Conservation (phyloP, 2,888 invertebrate species). For the Cetonia aurata region DNA sequence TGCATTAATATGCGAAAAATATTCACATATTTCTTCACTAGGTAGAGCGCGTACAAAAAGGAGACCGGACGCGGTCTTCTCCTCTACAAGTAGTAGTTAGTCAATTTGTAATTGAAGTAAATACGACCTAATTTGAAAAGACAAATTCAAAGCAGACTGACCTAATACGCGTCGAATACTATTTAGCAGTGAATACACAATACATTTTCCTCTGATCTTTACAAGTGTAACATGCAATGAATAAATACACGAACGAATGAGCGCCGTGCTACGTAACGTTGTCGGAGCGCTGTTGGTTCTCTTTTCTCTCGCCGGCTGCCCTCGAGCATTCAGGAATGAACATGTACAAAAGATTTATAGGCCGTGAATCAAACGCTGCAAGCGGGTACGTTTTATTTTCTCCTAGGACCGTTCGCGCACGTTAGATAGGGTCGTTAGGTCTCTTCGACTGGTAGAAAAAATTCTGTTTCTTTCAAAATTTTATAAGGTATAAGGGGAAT, state of each 20-base stretch:
- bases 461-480: slow-evolving; percentile 10
- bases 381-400: slow-evolving; percentile 35
- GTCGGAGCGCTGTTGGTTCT: background rate
- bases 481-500: no score
- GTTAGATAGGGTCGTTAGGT: slow-evolving; percentile 26
- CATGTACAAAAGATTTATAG: slow-evolving; percentile 43
- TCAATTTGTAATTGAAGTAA: no score
- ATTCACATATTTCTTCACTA: no score
- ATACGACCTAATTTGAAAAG: no score
- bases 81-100: no score
- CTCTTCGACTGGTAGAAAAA: slow-evolving; percentile 22
- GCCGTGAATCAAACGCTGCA: slow-evolving; percentile 42
- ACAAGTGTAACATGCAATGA: slow-evolving; percentile 35
- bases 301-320: slow-evolving; percentile 30
- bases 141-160: no score
- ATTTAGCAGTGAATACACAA: no score
- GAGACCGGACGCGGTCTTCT: no score
- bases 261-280: background rate
- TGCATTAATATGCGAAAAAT: no score
- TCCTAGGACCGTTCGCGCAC: slow-evolving; percentile 11
- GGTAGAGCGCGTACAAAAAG: no score
- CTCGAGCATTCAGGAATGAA: slow-evolving; percentile 33
- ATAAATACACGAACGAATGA: slow-evolving; percentile 30
- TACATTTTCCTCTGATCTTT: background rate
- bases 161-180: no score